Evolutionary conservation across 2,797 vertebrate species (phyloP).

Genomic region (Hydrophis major): DNA sequence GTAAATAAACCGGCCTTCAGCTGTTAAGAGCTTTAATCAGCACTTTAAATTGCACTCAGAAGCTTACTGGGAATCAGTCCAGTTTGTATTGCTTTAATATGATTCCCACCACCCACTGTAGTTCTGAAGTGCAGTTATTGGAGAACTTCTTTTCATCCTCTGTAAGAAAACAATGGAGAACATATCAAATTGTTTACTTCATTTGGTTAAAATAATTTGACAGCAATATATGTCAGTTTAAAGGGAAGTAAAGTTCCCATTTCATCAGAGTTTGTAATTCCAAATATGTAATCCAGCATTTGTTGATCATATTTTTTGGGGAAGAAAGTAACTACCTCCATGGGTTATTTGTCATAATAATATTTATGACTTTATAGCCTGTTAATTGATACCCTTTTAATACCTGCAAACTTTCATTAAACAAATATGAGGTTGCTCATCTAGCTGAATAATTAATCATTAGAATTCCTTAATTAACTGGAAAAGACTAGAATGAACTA

Average conservation of each 20-base stretch:
- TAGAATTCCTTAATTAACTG: not conserved
- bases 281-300: not conserved
- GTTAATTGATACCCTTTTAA: not conserved
- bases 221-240: not conserved
- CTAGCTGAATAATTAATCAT: not conserved
- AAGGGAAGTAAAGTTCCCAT: not conserved
- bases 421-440: not conserved
- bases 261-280: not conserved
- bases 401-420: not conserved
- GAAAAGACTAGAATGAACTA: not conserved
- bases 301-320: not conserved
- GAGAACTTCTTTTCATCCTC: not conserved
- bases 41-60: not conserved
- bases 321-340: not conserved
- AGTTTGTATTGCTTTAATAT: not conserved
- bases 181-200: not conserved
- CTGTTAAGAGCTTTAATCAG: not conserved
- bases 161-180: not conserved
- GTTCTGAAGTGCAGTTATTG: not conserved
- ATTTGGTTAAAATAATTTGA: not conserved
- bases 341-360: not conserved
- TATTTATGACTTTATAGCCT: conserved; percentile 10
- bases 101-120: not conserved
- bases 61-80: not conserved
- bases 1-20: not conserved